Base-by-base conservation (phyloP, 1,140 invertebrate species). In the Dendrolimus kikuchii region DNA sequence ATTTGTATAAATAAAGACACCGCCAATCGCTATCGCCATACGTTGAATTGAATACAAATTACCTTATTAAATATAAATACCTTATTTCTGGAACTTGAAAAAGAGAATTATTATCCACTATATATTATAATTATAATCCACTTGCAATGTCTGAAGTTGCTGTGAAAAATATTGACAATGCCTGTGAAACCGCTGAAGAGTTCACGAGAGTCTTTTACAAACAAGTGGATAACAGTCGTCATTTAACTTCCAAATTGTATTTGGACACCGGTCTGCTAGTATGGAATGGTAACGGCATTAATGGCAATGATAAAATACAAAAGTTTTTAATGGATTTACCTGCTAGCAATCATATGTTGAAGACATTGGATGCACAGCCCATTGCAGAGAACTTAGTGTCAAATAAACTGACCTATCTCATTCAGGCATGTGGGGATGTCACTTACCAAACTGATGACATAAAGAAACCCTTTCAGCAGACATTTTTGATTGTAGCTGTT, bases 141-240 rank as follows among this genome's bases (percentile, higher is more conserved):
- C 5, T 23, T 10, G 53, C 6, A 49, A 82, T 78, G 74, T 53
- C 74, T 44, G 82, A 86, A 60, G 65, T 77, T 38, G 49, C 59
- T 40, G 58, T 74, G 6, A 84, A 81, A 52, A 93, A 93, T 81
- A 88, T 94, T 45, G 94, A 95, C 55, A 90, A 92, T 68, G 93
- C 93, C 40, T 92, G 91, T 64, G 88, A 91, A 63, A 93, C 92
- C 8, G 94, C 93, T 0, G 92, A 95, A 78, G 92, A 95, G 68
- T 96, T 96, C 68, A 93, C 91, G 7, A 93, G 93, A 77, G 77
- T 95, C 4, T 96, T 93, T 79, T 96, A 96, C 77, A 93, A 95
- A 68, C 91, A 91, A 71, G 81, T 95, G 47, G 95, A 96, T 71
- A 95, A 94, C 69, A 90, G 92, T 56, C 89, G 95, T 84, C 93